These are phyloP conservation scores for Papilio gigon DNA, from an alignment of 2,888 invertebrate genomes.

Conservation along the genomic window DNA sequence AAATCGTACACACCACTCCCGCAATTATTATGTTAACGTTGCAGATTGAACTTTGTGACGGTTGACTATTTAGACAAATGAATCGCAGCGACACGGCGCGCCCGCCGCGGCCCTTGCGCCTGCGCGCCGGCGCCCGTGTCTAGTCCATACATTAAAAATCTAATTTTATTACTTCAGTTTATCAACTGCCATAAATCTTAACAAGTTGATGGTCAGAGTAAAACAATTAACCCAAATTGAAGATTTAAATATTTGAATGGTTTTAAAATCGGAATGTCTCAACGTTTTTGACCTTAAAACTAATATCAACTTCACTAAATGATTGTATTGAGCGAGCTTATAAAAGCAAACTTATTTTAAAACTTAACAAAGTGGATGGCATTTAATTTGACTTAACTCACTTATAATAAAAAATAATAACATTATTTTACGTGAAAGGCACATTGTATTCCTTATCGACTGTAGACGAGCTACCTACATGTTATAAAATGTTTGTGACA, in stretches of 20 bases:
- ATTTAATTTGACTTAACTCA: slow-evolving; percentile 82
- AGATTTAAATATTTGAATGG: slow-evolving; percentile 43
- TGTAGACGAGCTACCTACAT: slow-evolving; percentile 67
- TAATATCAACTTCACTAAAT: slow-evolving; percentile 73
- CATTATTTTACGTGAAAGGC: slow-evolving; percentile 78
- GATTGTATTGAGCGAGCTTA: slow-evolving; percentile 82
- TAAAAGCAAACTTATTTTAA: slow-evolving; percentile 77
- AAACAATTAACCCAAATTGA: slow-evolving; percentile 43
- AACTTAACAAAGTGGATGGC: slow-evolving; percentile 83
- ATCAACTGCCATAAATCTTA: slow-evolving; percentile 46
- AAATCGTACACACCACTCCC: slow-evolving; percentile 76
- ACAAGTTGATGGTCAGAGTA: slow-evolving; percentile 40
- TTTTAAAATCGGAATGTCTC: slow-evolving; percentile 39
- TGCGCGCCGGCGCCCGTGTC: slow-evolving; percentile 57
- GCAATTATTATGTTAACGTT: slow-evolving; percentile 73
- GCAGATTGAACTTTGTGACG: slow-evolving; percentile 74
- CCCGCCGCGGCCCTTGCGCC: slow-evolving; percentile 58
- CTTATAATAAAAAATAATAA: slow-evolving; percentile 73
- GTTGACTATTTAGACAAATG: slow-evolving; percentile 62
- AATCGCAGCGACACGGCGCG: slow-evolving; percentile 59
- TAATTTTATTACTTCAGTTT: slow-evolving; percentile 63
- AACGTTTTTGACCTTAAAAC: slow-evolving; percentile 60
- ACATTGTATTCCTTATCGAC: slow-evolving; percentile 70
- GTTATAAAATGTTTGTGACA: slow-evolving; percentile 71
- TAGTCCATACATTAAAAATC: slow-evolving; percentile 63